Base-by-base conservation (phyloP, 2,113 vertebrate genomes). In the Percopsis transmontana region DNA sequence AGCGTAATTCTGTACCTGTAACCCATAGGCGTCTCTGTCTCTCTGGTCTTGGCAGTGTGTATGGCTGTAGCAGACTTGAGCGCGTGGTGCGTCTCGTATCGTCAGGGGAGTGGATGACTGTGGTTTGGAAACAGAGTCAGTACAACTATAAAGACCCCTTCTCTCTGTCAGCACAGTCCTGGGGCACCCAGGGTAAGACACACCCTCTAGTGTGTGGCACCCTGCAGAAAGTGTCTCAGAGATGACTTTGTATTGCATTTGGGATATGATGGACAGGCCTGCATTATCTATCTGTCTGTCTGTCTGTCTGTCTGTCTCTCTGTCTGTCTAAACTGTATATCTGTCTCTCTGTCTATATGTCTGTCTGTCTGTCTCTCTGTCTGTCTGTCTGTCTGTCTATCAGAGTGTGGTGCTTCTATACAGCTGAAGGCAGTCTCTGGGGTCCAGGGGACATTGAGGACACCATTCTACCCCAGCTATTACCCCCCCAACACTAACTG, bases 61-160 rank as follows among this genome's bases (percentile, higher is more conserved):
- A 95, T 0, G 95, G 94, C 68, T 99, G 96, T 91, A 98, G 93
- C 71, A 88, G 93, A 20, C 93, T 93, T 59, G 95, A 99, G 75
- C 92, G 85, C 0, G 41, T 92, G 3, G 88, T 96, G 48, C 91
- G 91, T 58, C 85, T 99, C 14, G 74, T 99, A 74, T 96, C 96
- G 0, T 98, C 96, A 0, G 92, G 92, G 1, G 87, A 92, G 0
- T 81, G 93, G 88, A 96, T 99, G 95, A 93, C 95, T 0, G 84
- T 98, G 65, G 87, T 98, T 62, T 99, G 96, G 96, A 97, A 95
- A 82, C 94, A 95, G 86, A 94, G 93, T n/a, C 85, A 94, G 66
- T 94, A 96, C 87, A 96, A 91, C 85, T 94, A 94, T 88, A 92
- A 92, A 0, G 93, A 96, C 72, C 92, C 95, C 3, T 96, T 99